Base-by-base conservation (phyloP, 2,113 vertebrate genomes). In the Coptodon rendalli region DNA sequence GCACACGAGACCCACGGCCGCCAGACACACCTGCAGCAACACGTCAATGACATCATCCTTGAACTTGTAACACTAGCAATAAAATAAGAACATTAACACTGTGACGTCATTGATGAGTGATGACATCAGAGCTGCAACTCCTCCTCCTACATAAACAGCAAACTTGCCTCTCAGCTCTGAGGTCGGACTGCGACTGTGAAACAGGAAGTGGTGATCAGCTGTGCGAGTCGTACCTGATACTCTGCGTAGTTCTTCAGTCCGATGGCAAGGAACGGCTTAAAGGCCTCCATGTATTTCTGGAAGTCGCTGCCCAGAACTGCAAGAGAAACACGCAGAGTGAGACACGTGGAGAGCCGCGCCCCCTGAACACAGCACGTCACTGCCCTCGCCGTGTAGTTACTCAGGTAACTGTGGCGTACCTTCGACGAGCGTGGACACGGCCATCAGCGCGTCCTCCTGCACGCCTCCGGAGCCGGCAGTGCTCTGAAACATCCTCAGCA, bases 231-330 rank as follows among this genome's bases (percentile, higher is more conserved):
- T 6, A 99, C 99, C 98, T 99, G 99, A 90, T 99, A 99, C 91
- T 99, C 99, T 0, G 98, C 98, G 4, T 98, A 99, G 92, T 99
- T 99, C 96, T 99, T 99, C 89, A 99, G 96, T 53, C 98, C 99
- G 88, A 99, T 99, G 50, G 95, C 98, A 80, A 99, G 96, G 95
- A 99, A 99, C 1, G 98, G 99, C 88, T 99, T 99, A 92, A 99
- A 99, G 94, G 99, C 98, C 43, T 99, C 99, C 98, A 99, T 99
- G 94, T 99, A 99, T 59, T 99, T 99, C 93, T 99, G 96, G 89
- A 99, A 99, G 89, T 99, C 99, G 82, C 97, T 96, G 88, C 98
- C 99, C 89, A 99, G 88, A 79, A 99, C 99, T 99, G 86, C n/a
- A 59, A 22, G 22, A 88, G 0, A 52, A 29, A 38, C 3, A 9